Evolutionary conservation across 2,888 invertebrate genomes (phyloP), one percentile per base, ranked within the genome.

Genomic region (Diarsia rubi): DNA sequence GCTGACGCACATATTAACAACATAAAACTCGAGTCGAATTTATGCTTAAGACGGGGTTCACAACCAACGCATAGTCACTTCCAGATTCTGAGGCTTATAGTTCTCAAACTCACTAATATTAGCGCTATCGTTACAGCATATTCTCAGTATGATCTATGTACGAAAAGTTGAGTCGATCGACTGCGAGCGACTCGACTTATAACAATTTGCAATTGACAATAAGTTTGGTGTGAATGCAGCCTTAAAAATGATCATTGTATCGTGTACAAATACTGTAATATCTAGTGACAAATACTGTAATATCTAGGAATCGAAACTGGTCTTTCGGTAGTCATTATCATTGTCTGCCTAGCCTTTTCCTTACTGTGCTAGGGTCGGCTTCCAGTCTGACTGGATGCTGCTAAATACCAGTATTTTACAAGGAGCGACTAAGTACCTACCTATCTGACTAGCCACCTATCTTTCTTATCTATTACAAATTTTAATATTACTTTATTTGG

Each of bases 401-500:
- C n/a, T 12, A n/a, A n/a, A 12, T 52, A 52, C 52, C 52, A 52
- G n/a, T 52, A 52, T 52, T 52, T 52, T 52, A 52, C 52, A 52
- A 2, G 12, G 11, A n/a, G n/a, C n/a, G 3, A 12, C 16, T n/a
- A n/a, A n/a, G n/a, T n/a, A n/a, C n/a, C n/a, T 45, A 12, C 45
- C 44, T 44, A 44, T 44, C 45, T 45, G 45, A 45, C 1, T 14
- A 37, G 37, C 37, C 6, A 37, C 37, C 37, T 37, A 37, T 37
- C 37, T 37, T 37, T 37, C n/a, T n/a, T n/a, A n/a, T n/a, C 47
- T 52, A n/a, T 52, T 37, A 19, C 6, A 73, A 75, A 76, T 54
- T 1, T 54, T 45, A 75, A 76, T 54, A 2, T 54, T 45, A 75
- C 44, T 65, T 21, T 66, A 77, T 37, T 49, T 16, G 8, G 19